phyloP scores from a whole-genome alignment of 1,140 invertebrate species.

The Danaus melanippus region DNA sequence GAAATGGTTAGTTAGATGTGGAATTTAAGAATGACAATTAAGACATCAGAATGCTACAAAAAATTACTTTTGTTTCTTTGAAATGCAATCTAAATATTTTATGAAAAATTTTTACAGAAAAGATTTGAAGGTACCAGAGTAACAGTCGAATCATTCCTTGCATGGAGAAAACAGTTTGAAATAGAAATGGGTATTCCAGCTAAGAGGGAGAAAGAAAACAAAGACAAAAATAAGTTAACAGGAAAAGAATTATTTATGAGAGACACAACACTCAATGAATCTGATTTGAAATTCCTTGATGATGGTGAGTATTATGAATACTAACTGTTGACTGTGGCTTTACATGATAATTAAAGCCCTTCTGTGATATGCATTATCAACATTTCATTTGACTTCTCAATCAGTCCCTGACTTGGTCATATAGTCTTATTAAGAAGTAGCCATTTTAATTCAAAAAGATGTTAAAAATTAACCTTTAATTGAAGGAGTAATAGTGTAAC shows the following conservation, averaged over 20 bases:
- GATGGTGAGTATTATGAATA: constrained; percentile 76
- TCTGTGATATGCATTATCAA: no score
- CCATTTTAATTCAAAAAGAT: no score
- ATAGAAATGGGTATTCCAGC: constrained; percentile 87
- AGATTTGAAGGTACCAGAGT: constrained; percentile 96
- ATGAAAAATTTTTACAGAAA: constrained; percentile 76
- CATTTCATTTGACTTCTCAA: no score
- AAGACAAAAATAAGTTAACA: constrained; percentile 82
- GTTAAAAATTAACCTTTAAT: no score
- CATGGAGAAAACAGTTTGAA: constrained; percentile 96
- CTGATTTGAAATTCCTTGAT: constrained; percentile 95
- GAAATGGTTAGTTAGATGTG: constrained; percentile 76
- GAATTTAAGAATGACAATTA: neutral
- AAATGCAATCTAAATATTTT: constrained; percentile 4
- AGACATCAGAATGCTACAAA: neutral
- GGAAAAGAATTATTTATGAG: constrained; percentile 93
- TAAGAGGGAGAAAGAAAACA: constrained; percentile 79
- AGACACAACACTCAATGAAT: constrained; percentile 93
- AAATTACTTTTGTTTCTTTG: constrained; percentile 7
- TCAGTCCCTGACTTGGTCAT: no score
- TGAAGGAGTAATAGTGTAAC: no score
- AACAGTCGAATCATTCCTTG: constrained; percentile 95
- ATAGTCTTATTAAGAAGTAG: no score
- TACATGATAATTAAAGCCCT: no score
- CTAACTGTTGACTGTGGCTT: no score